Evolutionary conservation across 2,888 invertebrate species (phyloP).

Genomic region (Diloba caeruleocephala): DNA sequence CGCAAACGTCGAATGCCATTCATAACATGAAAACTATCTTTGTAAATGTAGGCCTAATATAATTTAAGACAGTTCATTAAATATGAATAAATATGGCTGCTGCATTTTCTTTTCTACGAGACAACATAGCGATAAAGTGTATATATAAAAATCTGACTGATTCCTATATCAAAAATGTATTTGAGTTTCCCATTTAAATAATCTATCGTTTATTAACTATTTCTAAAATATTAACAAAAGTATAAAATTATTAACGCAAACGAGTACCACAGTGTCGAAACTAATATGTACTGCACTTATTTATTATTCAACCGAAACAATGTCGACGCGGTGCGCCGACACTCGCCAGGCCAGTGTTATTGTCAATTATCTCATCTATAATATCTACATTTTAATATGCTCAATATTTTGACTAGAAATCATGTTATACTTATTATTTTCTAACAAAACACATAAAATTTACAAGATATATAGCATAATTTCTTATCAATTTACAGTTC

Average conservation of each 20-base stretch:
- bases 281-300: slow-evolving; percentile 79
- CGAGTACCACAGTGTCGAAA: slow-evolving; percentile 69
- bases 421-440: slow-evolving; percentile 86
- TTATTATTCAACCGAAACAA: slow-evolving; percentile 72
- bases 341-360: slow-evolving; percentile 84
- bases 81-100: slow-evolving; percentile 70
- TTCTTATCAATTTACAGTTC: slow-evolving; percentile 85
- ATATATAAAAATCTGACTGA: slow-evolving; percentile 54
- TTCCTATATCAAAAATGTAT: slow-evolving; percentile 41
- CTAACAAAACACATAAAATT: slow-evolving; percentile 86
- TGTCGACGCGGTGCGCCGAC: slow-evolving; percentile 54
- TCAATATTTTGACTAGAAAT: slow-evolving; percentile 90
- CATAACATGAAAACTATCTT: slow-evolving; percentile 45
- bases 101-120: slow-evolving; percentile 47
- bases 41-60: slow-evolving; percentile 63
- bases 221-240: slow-evolving; percentile 71
- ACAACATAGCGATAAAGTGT: slow-evolving; percentile 45
- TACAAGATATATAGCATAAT: slow-evolving; percentile 86
- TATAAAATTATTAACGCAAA: slow-evolving; percentile 76
- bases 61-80: slow-evolving; percentile 57
- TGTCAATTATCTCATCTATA: slow-evolving; percentile 87
- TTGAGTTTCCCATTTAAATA: slow-evolving; percentile 55
- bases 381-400: slow-evolving; percentile 87
- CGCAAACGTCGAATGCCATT: slow-evolving; percentile 45
- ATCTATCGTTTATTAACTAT: slow-evolving; percentile 55